Conservation (phyloP, 2,797 vertebrate genomes). For the Smutsia temminckii region DNA sequence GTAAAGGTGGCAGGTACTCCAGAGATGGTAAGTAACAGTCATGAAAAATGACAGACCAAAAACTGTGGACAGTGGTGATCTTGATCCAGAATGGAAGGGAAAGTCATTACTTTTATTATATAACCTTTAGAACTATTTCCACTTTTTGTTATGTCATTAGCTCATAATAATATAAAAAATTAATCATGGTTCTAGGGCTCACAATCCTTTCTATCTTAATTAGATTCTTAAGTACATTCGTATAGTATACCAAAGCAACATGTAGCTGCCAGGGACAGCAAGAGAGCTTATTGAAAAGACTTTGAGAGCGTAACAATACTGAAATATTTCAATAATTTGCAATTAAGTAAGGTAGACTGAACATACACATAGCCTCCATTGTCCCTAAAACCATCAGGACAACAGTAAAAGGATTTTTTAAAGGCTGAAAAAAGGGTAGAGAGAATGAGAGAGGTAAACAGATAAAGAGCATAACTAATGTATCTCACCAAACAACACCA, state of each 20-base stretch:
- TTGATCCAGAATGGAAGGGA: not conserved
- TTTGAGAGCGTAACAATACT: not conserved
- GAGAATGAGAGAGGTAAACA: not conserved
- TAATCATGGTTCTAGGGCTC: not conserved
- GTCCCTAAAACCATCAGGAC: not conserved
- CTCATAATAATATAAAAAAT: not conserved
- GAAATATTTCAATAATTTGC: not conserved
- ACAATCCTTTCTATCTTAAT: not conserved
- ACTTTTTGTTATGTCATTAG: not conserved
- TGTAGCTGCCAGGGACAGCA: not conserved
- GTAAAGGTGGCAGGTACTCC: not conserved
- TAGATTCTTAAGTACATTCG: not conserved
- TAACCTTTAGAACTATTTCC: conserved; percentile 7
- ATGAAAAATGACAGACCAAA: not conserved
- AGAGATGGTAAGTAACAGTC: not conserved
- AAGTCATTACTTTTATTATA: not conserved
- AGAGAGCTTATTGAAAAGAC: not conserved
- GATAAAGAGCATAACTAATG: not conserved
- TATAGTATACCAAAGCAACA: not conserved
- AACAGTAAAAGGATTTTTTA: not conserved
- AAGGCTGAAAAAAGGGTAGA: not conserved
- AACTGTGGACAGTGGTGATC: not conserved
- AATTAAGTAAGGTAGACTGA: not conserved
- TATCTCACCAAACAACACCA: not conserved
- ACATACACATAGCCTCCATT: not conserved